A percentile compares a stretch with the other conserved stretches of the same genome.
Conservation (phyloP, 2,113 vertebrate species). For the Notarius lentiginosus region DNA sequence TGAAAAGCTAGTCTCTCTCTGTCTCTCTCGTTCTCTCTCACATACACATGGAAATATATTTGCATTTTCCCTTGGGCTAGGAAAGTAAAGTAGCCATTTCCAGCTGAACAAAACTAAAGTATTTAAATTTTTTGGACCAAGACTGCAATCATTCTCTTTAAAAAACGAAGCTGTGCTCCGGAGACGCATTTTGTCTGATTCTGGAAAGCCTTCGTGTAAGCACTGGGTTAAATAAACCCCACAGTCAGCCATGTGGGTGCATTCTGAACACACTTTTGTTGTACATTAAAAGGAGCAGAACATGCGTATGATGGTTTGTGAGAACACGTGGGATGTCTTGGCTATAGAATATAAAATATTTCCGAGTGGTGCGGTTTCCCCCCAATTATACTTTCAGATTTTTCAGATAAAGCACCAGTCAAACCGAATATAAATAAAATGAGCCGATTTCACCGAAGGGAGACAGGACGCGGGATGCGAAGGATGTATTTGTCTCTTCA, state of each 20-base stretch:
- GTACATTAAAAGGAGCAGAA: background rate
- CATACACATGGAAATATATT: background rate
- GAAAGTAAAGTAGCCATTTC: background rate
- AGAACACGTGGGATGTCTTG: background rate
- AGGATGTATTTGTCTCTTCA: background rate
- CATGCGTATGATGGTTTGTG: background rate
- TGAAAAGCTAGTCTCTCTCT: background rate
- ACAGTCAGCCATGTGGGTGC: background rate
- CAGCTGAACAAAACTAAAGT: background rate
- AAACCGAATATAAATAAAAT: background rate
- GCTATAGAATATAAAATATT: background rate
- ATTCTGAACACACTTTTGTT: background rate
- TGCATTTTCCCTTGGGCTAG: slow-evolving; percentile 2
- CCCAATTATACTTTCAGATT: background rate
- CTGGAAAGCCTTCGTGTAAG: background rate
- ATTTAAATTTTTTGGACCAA: background rate
- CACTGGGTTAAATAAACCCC: background rate
- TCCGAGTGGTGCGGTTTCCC: too few species aligned
- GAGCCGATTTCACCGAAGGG: background rate
- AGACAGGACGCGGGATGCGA: background rate
- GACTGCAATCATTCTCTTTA: background rate
- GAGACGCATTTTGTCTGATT: background rate
- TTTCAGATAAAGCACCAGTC: background rate
- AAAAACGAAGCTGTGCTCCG: background rate
- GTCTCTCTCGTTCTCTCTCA: background rate